phyloP scores from a whole-genome alignment of 1,140 invertebrate genomes.

The Megalonaias nervosa region DNA sequence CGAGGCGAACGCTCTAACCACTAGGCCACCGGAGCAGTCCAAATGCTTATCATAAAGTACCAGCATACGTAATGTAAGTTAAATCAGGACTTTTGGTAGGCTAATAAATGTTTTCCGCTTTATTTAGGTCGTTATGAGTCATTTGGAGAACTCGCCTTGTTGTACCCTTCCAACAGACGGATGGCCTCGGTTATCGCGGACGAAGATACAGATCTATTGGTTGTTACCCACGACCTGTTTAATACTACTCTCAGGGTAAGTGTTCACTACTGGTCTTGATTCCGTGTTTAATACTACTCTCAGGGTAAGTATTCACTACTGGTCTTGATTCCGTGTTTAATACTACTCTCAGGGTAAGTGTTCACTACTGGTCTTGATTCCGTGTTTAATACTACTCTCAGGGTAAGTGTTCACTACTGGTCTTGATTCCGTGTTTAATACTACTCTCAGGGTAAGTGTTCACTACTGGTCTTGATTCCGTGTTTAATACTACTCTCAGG shows the following conservation, averaged over 20 bases:
- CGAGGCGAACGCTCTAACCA: no score
- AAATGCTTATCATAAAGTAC: no score
- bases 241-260: constrained; percentile 24
- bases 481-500: neutral
- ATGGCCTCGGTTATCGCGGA: constrained; percentile 31
- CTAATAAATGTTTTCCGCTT: neutral
- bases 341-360: neutral
- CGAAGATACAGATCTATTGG: constrained; percentile 24
- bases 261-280: neutral
- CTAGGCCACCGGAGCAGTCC: no score
- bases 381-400: constrained; percentile 22
- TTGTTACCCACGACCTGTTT: constrained; percentile 19
- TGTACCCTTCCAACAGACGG: constrained; percentile 16
- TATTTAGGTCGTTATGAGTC: constrained; percentile 17
- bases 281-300: no score
- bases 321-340: neutral
- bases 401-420: constrained; percentile 9
- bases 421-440: constrained; percentile 3
- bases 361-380: neutral
- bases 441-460: constrained; percentile 19
- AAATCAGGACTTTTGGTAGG: neutral
- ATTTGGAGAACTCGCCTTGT: constrained; percentile 30
- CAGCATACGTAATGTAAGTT: no score
- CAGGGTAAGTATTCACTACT: neutral
- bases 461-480: neutral